Conservation (phyloP, 2,888 invertebrate species). For the Heliconius sara region DNA sequence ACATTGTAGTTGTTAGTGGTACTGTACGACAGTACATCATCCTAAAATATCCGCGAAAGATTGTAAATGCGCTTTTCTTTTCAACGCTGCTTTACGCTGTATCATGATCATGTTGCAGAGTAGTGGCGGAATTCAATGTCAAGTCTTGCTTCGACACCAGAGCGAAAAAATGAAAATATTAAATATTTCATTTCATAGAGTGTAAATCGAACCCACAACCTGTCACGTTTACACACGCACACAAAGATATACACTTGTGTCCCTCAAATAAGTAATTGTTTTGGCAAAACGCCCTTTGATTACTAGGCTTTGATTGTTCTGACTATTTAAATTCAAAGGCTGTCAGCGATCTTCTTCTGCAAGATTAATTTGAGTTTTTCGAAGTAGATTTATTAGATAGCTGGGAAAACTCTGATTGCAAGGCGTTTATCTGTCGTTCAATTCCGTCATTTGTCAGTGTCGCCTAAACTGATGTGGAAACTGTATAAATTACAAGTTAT, state of each 20-base stretch:
- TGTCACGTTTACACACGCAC: too few species aligned
- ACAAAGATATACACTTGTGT: too few species aligned
- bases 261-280: neutral
- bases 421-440: slow-evolving; percentile 61
- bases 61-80: neutral
- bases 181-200: too few species aligned
- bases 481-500: slow-evolving; percentile 55
- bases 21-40: too few species aligned
- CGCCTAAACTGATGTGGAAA: slow-evolving; percentile 66
- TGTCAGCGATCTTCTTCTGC: slow-evolving; percentile 60
- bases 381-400: slow-evolving; percentile 71
- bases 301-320: slow-evolving; percentile 26
- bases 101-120: too few species aligned
- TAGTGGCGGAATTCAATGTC: too few species aligned
- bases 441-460: slow-evolving; percentile 74
- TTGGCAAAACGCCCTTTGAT: slow-evolving; percentile 7
- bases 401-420: slow-evolving; percentile 63
- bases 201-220: too few species aligned
- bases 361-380: slow-evolving; percentile 77
- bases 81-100: too few species aligned
- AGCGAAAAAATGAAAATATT: too few species aligned
- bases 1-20: too few species aligned
- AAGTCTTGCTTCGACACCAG: too few species aligned
- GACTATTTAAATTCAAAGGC: slow-evolving; percentile 47
- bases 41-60: too few species aligned